Evolutionary conservation across 2,797 vertebrate genomes (phyloP).

Genomic region (Neosalanx taihuensis): DNA sequence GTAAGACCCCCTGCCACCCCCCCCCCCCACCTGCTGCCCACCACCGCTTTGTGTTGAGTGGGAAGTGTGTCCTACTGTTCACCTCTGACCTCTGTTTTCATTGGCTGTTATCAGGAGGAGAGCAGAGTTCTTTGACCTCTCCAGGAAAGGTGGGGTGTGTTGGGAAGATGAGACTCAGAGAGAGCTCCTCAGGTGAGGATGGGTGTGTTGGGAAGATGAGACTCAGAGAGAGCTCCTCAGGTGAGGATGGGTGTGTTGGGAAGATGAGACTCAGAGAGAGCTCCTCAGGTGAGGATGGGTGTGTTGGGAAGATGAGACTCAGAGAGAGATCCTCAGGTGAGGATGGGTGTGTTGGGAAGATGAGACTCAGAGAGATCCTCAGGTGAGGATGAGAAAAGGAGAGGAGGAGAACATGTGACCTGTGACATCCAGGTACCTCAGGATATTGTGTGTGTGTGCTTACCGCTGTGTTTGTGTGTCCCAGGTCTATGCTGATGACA

Average conservation of each 20-base stretch:
- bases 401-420: neutral
- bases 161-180: slow-evolving; percentile 58
- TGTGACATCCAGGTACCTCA: too few relatives aligned
- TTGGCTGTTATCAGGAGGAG: slow-evolving; percentile 40
- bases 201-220: too few relatives aligned
- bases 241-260: too few relatives aligned
- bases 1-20: slow-evolving; percentile 30
- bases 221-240: too few relatives aligned
- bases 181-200: slow-evolving; percentile 54
- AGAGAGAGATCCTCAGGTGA: too few relatives aligned
- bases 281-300: too few relatives aligned
- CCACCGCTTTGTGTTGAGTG: slow-evolving; percentile 3
- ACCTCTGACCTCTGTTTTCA: neutral
- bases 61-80: neutral
- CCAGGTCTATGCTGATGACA: slow-evolving; percentile 66
- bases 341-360: too few relatives aligned
- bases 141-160: slow-evolving; percentile 42
- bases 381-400: slow-evolving; percentile 35
- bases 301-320: too few relatives aligned
- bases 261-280: too few relatives aligned
- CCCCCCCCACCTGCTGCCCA: neutral
- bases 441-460: neutral
- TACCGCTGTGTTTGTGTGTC: slow-evolving; percentile 14
- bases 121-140: slow-evolving; percentile 47
- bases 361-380: too few relatives aligned